A percentile compares a stretch with the other conserved stretches of the same genome.
Evolutionary conservation across 92 coral and sea anemone genomes (phyloP).

Genomic region (Bergia sp.): DNA sequence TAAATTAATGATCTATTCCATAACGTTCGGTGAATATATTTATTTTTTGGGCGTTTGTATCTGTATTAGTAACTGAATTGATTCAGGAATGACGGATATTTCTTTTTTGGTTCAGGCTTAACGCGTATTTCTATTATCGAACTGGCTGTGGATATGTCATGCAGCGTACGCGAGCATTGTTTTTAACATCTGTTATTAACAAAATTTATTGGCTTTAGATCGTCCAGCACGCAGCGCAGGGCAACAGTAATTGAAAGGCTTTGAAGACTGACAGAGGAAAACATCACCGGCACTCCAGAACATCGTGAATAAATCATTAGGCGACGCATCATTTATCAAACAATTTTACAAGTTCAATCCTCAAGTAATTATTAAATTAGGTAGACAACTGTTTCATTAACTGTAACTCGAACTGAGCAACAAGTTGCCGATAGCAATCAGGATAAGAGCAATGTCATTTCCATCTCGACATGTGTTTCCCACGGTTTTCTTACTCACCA

Average conservation of each 20-base stretch:
- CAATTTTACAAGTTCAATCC: conserved; percentile 29
- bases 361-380: conserved; percentile 36
- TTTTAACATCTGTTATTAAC: not conserved
- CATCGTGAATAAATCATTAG: conserved; percentile 21
- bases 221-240: not conserved
- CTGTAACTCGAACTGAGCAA: conserved; percentile 1
- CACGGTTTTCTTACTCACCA: conserved; percentile 62
- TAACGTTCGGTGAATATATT: not conserved
- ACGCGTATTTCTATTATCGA: not conserved
- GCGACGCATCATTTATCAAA: conserved; percentile 28
- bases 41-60: not conserved
- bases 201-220: conserved; percentile 1
- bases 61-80: not conserved
- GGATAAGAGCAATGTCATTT: conserved; percentile 5
- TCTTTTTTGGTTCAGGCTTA: not conserved
- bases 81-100: not conserved
- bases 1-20: no score
- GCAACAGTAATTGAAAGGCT: not conserved
- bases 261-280: not conserved
- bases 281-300: not conserved
- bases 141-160: not conserved
- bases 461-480: conserved; percentile 23
- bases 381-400: conserved; percentile 35
- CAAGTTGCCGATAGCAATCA: not conserved
- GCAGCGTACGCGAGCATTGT: not conserved